Evolutionary conservation across 37 sponge, comb jelly and placozoan genomes (phyloP).

Genomic region (Mnemiopsis leidyi): DNA sequence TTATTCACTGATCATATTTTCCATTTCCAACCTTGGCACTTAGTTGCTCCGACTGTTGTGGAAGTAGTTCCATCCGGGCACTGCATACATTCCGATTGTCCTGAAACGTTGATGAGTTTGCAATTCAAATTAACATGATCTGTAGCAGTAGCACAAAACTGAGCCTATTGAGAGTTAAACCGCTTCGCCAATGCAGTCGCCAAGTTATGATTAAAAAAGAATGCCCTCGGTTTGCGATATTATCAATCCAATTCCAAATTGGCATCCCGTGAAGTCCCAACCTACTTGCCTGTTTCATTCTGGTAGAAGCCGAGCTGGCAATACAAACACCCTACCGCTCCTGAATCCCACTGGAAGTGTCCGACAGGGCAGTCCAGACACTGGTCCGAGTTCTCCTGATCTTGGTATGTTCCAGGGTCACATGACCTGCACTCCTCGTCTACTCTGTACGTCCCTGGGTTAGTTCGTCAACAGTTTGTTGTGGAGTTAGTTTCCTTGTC

Average conservation of each 20-base stretch:
- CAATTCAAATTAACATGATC: too few species aligned
- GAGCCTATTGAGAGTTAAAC: too few species aligned
- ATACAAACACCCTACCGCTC: neutral
- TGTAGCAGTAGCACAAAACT: too few species aligned
- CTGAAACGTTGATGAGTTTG: too few species aligned
- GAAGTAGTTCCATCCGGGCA: neutral
- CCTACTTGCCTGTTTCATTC: neutral
- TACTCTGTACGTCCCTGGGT: neutral
- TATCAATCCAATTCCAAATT: neutral
- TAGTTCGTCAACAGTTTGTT: too few species aligned
- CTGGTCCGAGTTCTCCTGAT: neutral
- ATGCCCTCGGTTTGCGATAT: too few species aligned
- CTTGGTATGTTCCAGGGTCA: neutral
- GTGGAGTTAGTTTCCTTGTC: too few species aligned
- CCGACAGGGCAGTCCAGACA: neutral
- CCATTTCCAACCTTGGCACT: neutral
- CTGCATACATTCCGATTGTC: neutral
- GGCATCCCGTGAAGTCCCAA: neutral
- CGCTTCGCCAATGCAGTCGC: too few species aligned
- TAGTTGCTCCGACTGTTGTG: neutral
- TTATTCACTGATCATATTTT: too few species aligned
- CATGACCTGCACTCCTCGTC: neutral
- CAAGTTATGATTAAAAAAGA: too few species aligned
- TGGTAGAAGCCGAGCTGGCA: neutral
- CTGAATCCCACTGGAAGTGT: neutral